These are phyloP conservation scores for Cantharis rufa DNA, from an alignment of 2,888 invertebrate genomes.

Conservation along the genomic window DNA sequence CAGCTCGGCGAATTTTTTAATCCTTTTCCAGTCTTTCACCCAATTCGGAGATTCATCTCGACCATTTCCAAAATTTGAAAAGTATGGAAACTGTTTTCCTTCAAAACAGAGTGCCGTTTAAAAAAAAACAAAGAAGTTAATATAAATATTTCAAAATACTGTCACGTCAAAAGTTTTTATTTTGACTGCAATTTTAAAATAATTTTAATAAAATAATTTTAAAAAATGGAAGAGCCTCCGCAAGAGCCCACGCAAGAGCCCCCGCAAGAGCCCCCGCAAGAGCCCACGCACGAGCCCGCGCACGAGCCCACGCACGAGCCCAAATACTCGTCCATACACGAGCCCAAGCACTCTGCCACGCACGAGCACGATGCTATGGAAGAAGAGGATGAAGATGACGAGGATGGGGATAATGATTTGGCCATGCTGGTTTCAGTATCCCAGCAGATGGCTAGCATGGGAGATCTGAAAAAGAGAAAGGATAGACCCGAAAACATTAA, in stretches of 20 bases:
- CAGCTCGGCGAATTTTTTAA: no score
- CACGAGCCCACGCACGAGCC: no score
- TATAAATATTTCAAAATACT: not conserved
- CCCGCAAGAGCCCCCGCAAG: no score
- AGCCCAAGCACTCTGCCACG: no score
- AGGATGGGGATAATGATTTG: not conserved
- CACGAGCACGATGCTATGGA: not conserved
- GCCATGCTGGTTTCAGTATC: conserved; percentile 41
- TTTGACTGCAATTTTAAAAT: not conserved
- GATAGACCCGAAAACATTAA: conserved; percentile 5
- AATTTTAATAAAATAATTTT: not conserved
- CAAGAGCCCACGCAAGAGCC: no score
- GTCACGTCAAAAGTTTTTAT: not conserved
- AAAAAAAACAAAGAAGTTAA: not conserved
- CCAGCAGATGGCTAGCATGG: conserved; percentile 39
- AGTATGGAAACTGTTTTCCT: not conserved
- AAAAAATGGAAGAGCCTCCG: no score
- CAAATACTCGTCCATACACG: no score
- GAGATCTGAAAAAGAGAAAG: conserved; percentile 12
- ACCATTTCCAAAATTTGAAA: no score
- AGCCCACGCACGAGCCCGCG: no score
- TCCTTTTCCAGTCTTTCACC: no score
- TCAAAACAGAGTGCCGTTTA: not conserved
- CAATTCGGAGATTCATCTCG: no score
- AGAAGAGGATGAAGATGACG: not conserved